These are phyloP conservation scores for Diploscapter pachys DNA, from an alignment of 1,140 invertebrate species.

Conservation along the genomic window DNA sequence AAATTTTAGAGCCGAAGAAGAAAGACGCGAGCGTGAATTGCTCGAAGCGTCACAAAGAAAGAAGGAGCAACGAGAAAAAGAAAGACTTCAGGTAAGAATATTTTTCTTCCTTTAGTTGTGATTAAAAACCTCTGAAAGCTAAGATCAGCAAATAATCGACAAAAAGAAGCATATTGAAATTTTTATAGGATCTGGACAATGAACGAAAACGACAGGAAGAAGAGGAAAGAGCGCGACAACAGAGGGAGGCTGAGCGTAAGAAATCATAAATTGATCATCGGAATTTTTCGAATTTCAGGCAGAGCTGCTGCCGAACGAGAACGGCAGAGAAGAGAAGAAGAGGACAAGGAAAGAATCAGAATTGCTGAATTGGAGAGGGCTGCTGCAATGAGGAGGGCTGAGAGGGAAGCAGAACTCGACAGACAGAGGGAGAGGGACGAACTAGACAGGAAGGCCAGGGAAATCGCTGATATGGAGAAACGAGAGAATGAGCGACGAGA, in stretches of 20 bases:
- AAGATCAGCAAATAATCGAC: too few species aligned
- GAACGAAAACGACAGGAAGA: constrained; percentile 26
- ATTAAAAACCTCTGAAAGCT: too few species aligned
- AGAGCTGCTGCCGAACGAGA: constrained; percentile 42
- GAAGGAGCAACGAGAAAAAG: constrained; percentile 42
- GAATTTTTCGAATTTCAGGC: too few species aligned
- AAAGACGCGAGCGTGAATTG: constrained; percentile 48
- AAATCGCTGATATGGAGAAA: constrained; percentile 43
- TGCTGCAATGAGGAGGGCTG: constrained; percentile 41
- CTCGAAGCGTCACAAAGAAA: constrained; percentile 35
- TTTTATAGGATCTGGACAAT: constrained; percentile 4
- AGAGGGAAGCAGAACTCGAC: constrained; percentile 43
- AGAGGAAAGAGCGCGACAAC: constrained; percentile 35
- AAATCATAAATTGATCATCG: too few species aligned
- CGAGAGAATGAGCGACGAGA: constrained; percentile 45
- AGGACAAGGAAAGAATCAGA: constrained; percentile 21
- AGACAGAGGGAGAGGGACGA: constrained; percentile 38
- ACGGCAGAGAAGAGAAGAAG: constrained; percentile 30
- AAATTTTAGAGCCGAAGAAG: constrained; percentile 25
- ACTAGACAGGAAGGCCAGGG: constrained; percentile 45
- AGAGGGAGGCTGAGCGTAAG: constrained; percentile 42
- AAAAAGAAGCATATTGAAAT: too few species aligned
- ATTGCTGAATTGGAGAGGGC: constrained; percentile 43
- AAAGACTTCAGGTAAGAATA: constrained; percentile 27
- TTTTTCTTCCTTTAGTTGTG: too few species aligned